Percentiles rank a stretch among this genome's conserved stretches.
Evolutionary conservation across 2,113 vertebrate species (phyloP).

Genomic region (Hystrix cristata): DNA sequence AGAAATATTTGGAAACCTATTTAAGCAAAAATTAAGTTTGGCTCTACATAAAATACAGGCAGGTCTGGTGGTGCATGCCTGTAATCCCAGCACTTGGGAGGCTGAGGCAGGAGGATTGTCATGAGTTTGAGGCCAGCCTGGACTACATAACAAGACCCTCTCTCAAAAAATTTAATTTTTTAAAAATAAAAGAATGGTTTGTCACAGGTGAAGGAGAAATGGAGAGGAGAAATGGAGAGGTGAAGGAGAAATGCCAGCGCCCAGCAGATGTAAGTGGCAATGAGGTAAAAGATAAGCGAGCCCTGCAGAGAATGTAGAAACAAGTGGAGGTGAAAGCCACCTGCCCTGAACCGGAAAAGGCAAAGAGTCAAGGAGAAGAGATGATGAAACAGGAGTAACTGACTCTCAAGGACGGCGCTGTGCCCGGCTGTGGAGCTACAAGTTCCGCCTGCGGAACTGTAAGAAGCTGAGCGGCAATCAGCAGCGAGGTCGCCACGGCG

Average conservation of each 20-base stretch:
- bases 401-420: not conserved
- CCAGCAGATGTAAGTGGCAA: not conserved
- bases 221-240: not conserved
- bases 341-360: not conserved
- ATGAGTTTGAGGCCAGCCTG: not conserved
- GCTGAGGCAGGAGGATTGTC: not conserved
- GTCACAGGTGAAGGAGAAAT: not conserved
- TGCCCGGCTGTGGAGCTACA: not conserved
- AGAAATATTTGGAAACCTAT: constrained; percentile 1
- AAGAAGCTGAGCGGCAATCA: not conserved
- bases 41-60: constrained; percentile 32
- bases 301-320: not conserved
- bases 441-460: not conserved
- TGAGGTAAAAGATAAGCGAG: not conserved
- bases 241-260: not conserved
- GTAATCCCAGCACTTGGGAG: not conserved
- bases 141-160: not conserved
- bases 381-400: not conserved
- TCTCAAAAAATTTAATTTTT: not conserved
- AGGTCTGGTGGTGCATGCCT: not conserved
- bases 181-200: not conserved
- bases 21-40: constrained; percentile 29
- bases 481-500: not conserved
- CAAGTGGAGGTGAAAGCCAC: not conserved
- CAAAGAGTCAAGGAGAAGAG: not conserved